phyloP scores from a whole-genome alignment of 2,113 vertebrate genomes.

The Paratilapia polleni region DNA sequence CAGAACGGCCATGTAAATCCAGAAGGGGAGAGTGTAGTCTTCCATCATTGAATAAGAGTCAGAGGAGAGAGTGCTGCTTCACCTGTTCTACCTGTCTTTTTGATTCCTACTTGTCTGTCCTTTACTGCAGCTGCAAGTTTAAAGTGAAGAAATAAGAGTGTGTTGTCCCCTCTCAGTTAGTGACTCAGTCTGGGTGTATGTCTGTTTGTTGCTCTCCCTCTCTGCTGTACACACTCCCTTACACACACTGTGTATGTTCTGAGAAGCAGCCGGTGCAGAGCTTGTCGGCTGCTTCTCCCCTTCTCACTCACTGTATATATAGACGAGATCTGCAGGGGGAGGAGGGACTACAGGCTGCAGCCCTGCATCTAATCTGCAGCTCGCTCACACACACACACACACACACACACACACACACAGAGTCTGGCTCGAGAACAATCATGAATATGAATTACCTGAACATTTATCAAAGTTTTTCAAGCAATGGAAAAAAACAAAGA shows the following conservation, averaged over 20 bases:
- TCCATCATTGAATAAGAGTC: conserved; percentile 66
- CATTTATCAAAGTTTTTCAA: neutral
- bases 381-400: conserved; percentile 55
- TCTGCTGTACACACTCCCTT: conserved; percentile 17
- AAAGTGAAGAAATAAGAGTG: neutral
- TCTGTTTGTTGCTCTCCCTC: neutral
- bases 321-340: conserved; percentile 65
- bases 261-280: conserved; percentile 32
- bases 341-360: conserved; percentile 69
- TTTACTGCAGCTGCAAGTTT: neutral
- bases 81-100: neutral
- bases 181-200: neutral
- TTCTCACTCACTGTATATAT: conserved; percentile 70
- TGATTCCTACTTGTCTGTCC: neutral
- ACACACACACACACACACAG: conserved; percentile 5
- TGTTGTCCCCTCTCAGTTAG: conserved; percentile 4
- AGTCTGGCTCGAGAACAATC: neutral
- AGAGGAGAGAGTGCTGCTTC: neutral
- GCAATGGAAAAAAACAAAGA: neutral
- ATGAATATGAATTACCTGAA: neutral
- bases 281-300: conserved; percentile 36
- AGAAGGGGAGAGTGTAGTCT: conserved; percentile 73
- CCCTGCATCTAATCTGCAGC: conserved; percentile 72
- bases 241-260: conserved; percentile 4
- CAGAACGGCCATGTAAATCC: conserved; percentile 78